These are phyloP conservation scores for Conops quadrifasciatus DNA, from an alignment of 2,888 invertebrate genomes.

Conservation along the genomic window DNA sequence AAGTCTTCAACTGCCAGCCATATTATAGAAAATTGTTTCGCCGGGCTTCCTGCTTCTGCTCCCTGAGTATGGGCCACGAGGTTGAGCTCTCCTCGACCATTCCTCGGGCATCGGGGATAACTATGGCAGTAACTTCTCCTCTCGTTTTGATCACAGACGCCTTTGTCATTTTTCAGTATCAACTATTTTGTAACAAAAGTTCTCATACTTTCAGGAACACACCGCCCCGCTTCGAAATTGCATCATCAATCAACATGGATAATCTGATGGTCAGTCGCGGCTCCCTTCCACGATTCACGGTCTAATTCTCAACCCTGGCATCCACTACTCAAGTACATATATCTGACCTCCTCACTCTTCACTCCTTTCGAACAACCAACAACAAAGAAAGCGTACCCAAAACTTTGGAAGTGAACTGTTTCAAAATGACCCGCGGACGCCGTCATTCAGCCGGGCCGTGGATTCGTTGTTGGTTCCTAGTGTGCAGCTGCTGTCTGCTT, in stretches of 20 bases:
- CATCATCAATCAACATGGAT: slow-evolving; percentile 30
- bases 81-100: not conserved
- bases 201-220: not conserved
- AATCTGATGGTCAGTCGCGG: too few species aligned
- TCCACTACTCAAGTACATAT: not conserved
- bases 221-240: not conserved
- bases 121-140: not conserved
- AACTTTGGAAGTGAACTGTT: not conserved
- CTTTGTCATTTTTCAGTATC: too few species aligned
- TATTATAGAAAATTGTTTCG: too few species aligned
- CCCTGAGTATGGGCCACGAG: too few species aligned
- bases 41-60: too few species aligned
- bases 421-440: slow-evolving; percentile 13
- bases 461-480: slow-evolving; percentile 35
- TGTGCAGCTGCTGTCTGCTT: slow-evolving; percentile 46
- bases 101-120: not conserved
- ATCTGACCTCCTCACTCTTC: too few species aligned
- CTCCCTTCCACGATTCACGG: too few species aligned
- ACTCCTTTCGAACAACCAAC: not conserved
- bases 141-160: too few species aligned
- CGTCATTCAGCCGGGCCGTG: slow-evolving; percentile 15
- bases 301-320: not conserved
- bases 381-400: not conserved
- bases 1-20: too few species aligned
- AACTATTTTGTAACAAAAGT: too few species aligned